phyloP scores from a whole-genome alignment of 2,888 invertebrate species.

The Aricia artaxerxes region DNA sequence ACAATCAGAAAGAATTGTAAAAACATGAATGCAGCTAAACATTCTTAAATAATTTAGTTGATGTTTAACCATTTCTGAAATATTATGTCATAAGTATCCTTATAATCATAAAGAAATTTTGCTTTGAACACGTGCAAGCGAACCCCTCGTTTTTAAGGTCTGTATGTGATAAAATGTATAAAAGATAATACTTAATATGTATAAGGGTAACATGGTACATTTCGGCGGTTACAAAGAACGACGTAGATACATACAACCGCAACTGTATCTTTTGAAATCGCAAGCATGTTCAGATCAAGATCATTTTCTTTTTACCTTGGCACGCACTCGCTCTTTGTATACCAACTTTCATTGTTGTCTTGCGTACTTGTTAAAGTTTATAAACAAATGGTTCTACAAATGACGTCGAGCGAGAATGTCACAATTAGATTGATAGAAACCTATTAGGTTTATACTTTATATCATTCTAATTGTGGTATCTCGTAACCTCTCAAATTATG shows the following conservation, averaged over 20 bases:
- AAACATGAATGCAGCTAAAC: not conserved
- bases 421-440: not conserved
- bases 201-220: not conserved
- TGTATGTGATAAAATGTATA: not conserved
- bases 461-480: too few species aligned
- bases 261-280: conserved; percentile 12
- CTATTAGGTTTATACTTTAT: too few species aligned
- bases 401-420: not conserved
- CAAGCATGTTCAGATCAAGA: conserved; percentile 1
- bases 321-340: conserved; percentile 6
- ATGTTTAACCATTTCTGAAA: not conserved
- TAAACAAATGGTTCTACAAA: not conserved
- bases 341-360: not conserved
- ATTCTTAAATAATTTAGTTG: not conserved
- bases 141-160: not conserved
- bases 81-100: not conserved
- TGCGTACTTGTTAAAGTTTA: not conserved
- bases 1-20: not conserved
- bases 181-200: not conserved
- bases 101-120: not conserved
- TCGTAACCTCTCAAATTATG: too few species aligned
- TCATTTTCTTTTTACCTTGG: conserved; percentile 13
- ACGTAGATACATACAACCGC: not conserved
- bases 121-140: conserved; percentile 7
- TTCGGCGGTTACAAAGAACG: not conserved